Evolutionary conservation across 2,888 invertebrate genomes (phyloP).

Genomic region (Schrankia costaestrigalis): DNA sequence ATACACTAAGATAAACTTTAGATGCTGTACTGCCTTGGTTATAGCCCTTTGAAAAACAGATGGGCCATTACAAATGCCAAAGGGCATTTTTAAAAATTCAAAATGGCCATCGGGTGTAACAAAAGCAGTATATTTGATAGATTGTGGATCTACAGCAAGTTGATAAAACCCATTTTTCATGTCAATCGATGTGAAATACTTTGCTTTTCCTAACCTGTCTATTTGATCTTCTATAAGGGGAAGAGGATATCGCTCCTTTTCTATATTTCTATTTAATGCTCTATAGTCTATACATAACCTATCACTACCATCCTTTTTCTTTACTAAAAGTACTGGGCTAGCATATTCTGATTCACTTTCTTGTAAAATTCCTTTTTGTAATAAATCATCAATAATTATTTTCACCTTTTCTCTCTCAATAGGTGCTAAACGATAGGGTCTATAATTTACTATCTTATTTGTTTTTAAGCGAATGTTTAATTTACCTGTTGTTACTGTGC

Average conservation of each 20-base stretch:
- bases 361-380: neutral
- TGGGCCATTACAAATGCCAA: too few relatives aligned
- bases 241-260: constrained; percentile 1
- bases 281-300: too few relatives aligned
- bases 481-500: constrained; percentile 1
- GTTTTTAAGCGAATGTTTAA: neutral
- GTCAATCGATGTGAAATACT: constrained; percentile 5
- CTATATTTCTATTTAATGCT: neutral
- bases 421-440: constrained; percentile 2
- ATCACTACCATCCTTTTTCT: constrained; percentile 1
- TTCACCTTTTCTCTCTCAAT: constrained; percentile 2
- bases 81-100: too few relatives aligned
- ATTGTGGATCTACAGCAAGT: neutral
- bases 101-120: too few relatives aligned
- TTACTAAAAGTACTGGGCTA: neutral
- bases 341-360: neutral
- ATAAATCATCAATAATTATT: too few relatives aligned
- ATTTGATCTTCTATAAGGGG: constrained; percentile 6
- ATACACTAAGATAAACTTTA: neutral
- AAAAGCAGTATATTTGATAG: neutral
- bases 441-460: neutral
- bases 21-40: constrained; percentile 9
- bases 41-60: too few relatives aligned
- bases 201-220: constrained; percentile 2
- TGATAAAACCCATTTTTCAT: constrained; percentile 5